Conservation (phyloP, 2,797 vertebrate species). For the Hozukius guyotensis region DNA sequence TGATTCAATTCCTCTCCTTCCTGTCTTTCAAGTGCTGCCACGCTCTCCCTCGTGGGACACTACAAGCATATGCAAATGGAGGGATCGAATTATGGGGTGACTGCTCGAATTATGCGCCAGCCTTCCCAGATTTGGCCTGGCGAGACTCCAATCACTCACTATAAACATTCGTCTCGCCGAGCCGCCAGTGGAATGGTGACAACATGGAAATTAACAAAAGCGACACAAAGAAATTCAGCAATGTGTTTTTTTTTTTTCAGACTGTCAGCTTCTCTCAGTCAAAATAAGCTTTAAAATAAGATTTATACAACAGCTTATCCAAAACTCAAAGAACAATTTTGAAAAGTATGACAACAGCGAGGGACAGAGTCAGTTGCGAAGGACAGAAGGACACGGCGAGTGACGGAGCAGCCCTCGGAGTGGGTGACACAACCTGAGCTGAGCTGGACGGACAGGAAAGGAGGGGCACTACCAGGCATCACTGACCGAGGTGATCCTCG, state of each 20-base stretch:
- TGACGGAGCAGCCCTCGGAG: background rate
- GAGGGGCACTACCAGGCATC: conserved; percentile 27
- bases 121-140: conserved; percentile 37
- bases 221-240: conserved; percentile 10
- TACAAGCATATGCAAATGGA: conserved; percentile 47
- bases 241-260: background rate
- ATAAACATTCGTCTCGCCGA: conserved; percentile 39
- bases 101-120: conserved; percentile 43
- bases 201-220: conserved; percentile 39
- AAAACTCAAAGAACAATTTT: background rate
- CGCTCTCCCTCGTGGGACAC: conserved; percentile 20
- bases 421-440: conserved; percentile 20
- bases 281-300: conserved; percentile 6
- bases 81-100: conserved; percentile 55
- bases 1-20: conserved; percentile 34
- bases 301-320: conserved; percentile 9
- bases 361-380: background rate
- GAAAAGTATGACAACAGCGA: background rate
- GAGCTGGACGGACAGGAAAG: conserved; percentile 19
- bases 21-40: conserved; percentile 53
- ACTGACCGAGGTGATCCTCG: conserved; percentile 36
- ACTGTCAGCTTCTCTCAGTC: background rate
- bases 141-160: conserved; percentile 42
- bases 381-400: conserved; percentile 4
- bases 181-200: conserved; percentile 33